A percentile compares a stretch with the other conserved stretches of the same genome.
These are phyloP conservation scores for Andrena flavipes DNA, from an alignment of 2,888 invertebrate species.

Conservation along the genomic window DNA sequence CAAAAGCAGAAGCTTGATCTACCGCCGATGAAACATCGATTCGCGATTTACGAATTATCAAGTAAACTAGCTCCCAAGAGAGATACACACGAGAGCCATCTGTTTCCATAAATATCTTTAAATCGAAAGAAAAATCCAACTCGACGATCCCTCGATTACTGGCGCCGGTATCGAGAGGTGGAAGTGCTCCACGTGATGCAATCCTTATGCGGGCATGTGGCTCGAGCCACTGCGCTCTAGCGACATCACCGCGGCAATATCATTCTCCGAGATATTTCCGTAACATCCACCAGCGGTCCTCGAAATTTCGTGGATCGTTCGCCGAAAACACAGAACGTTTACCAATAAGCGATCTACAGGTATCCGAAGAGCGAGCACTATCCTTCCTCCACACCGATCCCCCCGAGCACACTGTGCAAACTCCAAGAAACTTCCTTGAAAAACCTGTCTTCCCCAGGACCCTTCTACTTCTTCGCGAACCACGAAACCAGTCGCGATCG, in stretches of 20 bases:
- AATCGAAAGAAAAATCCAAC: too few species aligned
- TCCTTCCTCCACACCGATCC: not conserved
- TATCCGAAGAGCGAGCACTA: not conserved
- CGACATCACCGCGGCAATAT: conserved; percentile 22
- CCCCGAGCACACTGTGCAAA: not conserved
- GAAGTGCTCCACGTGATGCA: conserved; percentile 58
- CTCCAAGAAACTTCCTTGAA: not conserved
- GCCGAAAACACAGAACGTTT: conserved; percentile 16
- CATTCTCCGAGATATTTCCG: conserved; percentile 45
- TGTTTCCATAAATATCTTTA: too few species aligned
- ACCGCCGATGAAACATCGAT: too few species aligned
- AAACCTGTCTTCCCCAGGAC: not conserved
- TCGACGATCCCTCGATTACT: not conserved
- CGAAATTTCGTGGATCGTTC: conserved; percentile 31
- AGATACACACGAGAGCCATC: too few species aligned
- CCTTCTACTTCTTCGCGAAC: not conserved
- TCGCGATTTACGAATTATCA: too few species aligned
- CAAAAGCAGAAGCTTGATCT: too few species aligned
- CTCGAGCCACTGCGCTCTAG: conserved; percentile 35
- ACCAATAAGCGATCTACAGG: not conserved
- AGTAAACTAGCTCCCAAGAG: too few species aligned
- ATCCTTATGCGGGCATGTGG: conserved; percentile 61
- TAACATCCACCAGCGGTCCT: conserved; percentile 43
- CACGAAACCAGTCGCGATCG: not conserved
- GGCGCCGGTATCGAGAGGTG: conserved; percentile 1